A percentile compares a stretch with the other conserved stretches of the same genome.
Evolutionary conservation across 2,888 invertebrate species (phyloP).

Genomic region (Aricia artaxerxes): DNA sequence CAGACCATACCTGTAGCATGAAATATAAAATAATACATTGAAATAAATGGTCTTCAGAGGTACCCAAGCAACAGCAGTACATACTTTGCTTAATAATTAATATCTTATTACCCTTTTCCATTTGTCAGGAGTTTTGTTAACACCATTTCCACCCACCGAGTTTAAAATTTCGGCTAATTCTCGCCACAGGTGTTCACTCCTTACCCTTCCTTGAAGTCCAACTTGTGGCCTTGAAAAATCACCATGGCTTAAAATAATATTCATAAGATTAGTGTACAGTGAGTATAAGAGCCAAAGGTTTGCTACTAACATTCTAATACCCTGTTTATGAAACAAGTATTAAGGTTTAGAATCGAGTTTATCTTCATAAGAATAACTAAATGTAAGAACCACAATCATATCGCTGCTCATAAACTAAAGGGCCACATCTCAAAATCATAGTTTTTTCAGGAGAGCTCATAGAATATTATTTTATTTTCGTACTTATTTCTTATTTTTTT

Average conservation of each 20-base stretch:
- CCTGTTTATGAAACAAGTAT: not conserved
- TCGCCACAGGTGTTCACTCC: slow-evolving; percentile 36
- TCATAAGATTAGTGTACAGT: not conserved
- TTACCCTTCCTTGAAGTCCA: slow-evolving; percentile 38
- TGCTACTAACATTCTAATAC: slow-evolving; percentile 3
- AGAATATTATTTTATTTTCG: no score
- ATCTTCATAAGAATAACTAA: not conserved
- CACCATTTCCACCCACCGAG: slow-evolving; percentile 37
- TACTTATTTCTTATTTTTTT: no score
- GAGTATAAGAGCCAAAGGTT: slow-evolving; percentile 4
- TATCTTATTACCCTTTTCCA: slow-evolving; percentile 36
- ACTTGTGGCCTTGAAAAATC: slow-evolving; percentile 38
- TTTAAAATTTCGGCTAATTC: slow-evolving; percentile 35
- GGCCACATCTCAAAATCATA: no score
- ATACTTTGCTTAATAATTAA: slow-evolving; percentile 19
- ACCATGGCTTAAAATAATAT: slow-evolving; percentile 34
- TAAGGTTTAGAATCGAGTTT: no score
- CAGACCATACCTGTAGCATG: slow-evolving; percentile 32
- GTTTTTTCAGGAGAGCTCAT: no score
- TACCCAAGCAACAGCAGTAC: not conserved
- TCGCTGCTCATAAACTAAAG: no score
- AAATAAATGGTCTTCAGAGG: slow-evolving; percentile 4
- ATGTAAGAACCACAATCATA: not conserved
- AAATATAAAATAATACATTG: not conserved
- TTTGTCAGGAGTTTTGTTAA: slow-evolving; percentile 30